Base-by-base conservation (phyloP, 2,113 vertebrate species). In the Epinephelus cyanopodus region DNA sequence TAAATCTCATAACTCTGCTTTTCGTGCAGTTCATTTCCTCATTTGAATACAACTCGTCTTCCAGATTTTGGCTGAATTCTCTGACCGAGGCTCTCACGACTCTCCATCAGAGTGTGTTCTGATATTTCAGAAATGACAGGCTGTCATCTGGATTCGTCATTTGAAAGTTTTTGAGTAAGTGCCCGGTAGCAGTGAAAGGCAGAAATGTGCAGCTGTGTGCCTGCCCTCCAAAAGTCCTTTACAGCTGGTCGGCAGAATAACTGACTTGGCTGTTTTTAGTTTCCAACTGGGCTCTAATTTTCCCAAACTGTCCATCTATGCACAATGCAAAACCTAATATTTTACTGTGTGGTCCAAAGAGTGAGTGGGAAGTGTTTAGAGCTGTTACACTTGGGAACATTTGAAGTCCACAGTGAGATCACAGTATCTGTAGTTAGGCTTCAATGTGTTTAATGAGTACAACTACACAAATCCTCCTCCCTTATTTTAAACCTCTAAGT, bases 191-290 rank as follows among this genome's bases (percentile, higher is more conserved):
- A 57, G 56, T 64, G 62, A 74, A 70, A 72, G 65, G 65, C 84
- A 50, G 70, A 50, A 64, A 47, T 62, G 77, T 91, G 81, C 86
- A 88, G 90, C 89, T 87, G 77, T 75, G 84, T 23, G 48, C 17
- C 57, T 70, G 84, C 19, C 89, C 88, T 92, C 65, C 73, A 88
- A 88, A 90, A 79, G 79, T 80, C 86, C 88, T 89, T 82, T 27
- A 79, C 64, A 73, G 60, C 82, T 79, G 86, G 27, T 62, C 9
- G 54, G 72, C 42, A 65, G 37, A 53, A 64, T 5, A 42, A 72
- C 71, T 73, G 77, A 78, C 57, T 14, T 1, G 66, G 68, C 73
- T 74, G 65, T 65, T 82, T 86, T 74, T 69, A 29, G 71, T 74
- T 50, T 85, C 61, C 56, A 60, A 19, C n/a, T 23, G 13, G 37